Evolutionary conservation across 2,797 vertebrate species (phyloP), one percentile per base, ranked within the genome.

Genomic region (Xenopus petersii): DNA sequence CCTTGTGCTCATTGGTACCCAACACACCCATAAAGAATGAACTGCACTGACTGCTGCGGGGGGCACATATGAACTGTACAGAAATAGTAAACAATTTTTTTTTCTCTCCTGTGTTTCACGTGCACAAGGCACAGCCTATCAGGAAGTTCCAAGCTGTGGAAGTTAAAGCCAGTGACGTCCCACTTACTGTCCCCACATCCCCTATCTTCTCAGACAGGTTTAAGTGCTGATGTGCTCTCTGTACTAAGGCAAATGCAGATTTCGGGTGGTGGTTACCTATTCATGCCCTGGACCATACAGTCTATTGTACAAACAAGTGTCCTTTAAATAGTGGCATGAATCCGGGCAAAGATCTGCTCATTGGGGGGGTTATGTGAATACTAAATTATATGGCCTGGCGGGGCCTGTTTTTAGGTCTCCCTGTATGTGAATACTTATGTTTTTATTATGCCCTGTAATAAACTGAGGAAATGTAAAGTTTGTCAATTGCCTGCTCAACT

Each of bases 141-240:
- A 90, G 94, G 63, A 93, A 87, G 60, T 98, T 98, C 80, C 92
- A 91, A 75, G 83, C 81, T 0, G 74, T 98, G 0, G 91, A 93
- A 0, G 77, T 98, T 79, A 97, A 96, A 87, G 88, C 92, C 82
- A 96, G 95, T 0, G 93, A 96, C 0, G 64, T 90, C 12, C 89
- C 93, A 0, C 87, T 98, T 64, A 99, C 97, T 0, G 71, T 89
- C 2, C 96, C 97, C 0, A 90, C 92, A 8, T 94, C 96, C 0
- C 97, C 97, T 0, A 96, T 95, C 30, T 98, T 99, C 81, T 96
- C 96, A 0, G 92, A 95, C 12, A 87, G 96, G 1, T 98, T 98
- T 89, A 89, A 89, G 6, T 85, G 86, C 70, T 91, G 79, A 83
- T 9, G 0, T 0, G 0, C 0, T 61, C n/a, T 16, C 42, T 48